Evolutionary conservation across 1,140 invertebrate species (phyloP).

Genomic region (Planococcus citri): DNA sequence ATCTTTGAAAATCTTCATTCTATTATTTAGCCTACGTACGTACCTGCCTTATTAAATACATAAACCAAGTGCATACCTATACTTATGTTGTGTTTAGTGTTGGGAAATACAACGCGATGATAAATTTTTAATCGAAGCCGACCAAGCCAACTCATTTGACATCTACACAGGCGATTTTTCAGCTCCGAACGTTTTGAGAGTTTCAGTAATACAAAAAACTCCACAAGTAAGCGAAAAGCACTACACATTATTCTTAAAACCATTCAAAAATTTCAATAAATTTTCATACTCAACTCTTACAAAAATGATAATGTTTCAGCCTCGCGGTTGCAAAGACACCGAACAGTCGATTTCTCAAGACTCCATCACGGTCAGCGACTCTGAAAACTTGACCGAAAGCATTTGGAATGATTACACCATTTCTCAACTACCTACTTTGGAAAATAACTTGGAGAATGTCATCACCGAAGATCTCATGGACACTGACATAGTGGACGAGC

Average conservation of each 20-base stretch:
- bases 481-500: background rate
- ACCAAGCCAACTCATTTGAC: conserved; percentile 5
- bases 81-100: no score
- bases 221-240: background rate
- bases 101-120: conserved; percentile 13
- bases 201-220: conserved; percentile 15
- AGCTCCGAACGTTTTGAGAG: background rate
- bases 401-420: conserved; percentile 11
- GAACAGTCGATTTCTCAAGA: background rate
- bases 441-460: conserved; percentile 12
- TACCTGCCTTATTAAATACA: no score
- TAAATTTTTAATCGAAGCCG: conserved; percentile 11
- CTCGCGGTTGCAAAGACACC: background rate
- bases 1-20: no score
- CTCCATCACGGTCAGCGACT: background rate
- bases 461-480: conserved; percentile 13
- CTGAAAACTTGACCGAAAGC: conserved; percentile 5
- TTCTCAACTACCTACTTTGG: background rate
- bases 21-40: no score
- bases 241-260: no score
- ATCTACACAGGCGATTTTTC: conserved; percentile 10
- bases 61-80: no score
- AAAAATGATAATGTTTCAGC: background rate
- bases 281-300: no score
- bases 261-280: background rate